phyloP scores from a whole-genome alignment of 2,888 invertebrate species.

The Punctoribates punctum region DNA sequence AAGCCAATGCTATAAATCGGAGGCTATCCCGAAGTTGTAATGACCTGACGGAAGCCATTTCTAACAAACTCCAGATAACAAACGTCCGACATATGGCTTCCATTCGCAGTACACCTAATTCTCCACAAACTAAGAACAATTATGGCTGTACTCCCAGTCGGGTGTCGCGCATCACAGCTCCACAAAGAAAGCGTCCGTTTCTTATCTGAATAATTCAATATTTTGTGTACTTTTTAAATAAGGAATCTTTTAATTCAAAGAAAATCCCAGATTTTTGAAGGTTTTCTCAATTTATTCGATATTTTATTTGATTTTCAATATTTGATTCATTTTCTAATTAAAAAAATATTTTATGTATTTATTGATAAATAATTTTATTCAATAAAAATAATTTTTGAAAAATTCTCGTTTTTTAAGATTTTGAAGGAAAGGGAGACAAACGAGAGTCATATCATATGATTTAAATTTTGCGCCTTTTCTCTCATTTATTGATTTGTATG shows the following conservation, averaged over 20 bases:
- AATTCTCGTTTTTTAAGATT: neutral
- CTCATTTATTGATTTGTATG: no score
- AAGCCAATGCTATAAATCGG: neutral
- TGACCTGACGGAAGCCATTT: slow-evolving; percentile 22
- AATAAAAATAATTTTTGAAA: neutral
- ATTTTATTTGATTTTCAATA: neutral
- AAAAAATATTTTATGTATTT: neutral
- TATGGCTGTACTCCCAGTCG: slow-evolving; percentile 8
- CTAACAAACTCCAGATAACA: neutral
- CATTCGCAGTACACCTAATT: slow-evolving; percentile 19
- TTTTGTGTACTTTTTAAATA: no score
- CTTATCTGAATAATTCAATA: neutral
- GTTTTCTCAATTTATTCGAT: neutral
- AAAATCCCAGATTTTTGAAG: no score
- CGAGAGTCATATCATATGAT: no score
- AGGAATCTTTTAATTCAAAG: no score
- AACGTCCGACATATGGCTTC: neutral
- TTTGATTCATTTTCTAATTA: neutral
- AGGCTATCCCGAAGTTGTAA: slow-evolving; percentile 13
- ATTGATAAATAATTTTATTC: neutral
- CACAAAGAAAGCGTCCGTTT: slow-evolving; percentile 8
- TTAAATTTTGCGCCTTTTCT: no score
- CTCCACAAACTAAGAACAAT: neutral
- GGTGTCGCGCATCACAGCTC: neutral
- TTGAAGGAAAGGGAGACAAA: no score